Base-by-base conservation (phyloP, 2,113 vertebrate genomes). In the Platycercus adscitus region DNA sequence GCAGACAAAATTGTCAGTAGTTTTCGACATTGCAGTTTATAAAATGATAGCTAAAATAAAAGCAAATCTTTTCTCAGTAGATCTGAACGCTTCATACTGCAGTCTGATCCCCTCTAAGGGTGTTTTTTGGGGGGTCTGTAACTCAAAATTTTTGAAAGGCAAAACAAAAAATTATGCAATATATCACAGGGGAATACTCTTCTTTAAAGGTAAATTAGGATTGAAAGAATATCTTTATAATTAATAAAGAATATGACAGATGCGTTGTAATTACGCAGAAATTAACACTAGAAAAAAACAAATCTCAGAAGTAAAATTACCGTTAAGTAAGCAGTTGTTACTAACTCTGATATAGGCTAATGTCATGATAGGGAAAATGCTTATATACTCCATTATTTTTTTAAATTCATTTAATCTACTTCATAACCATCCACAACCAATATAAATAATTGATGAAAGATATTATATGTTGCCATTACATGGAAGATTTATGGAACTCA, bases 251-350 rank as follows among this genome's bases (percentile, higher is more conserved):
- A 49, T 41, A 78, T 25, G 49, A 77, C 35, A 86, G 56, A 46
- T 83, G 47, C 2, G 5, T 28, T 83, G 50, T 44, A 70, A 58
- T 71, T 91, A 81, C 2, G 2, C 20, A 19, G 92, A 86, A 83
- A 6, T 31, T 23, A 81, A 6, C 44, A 66, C 88, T 73, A 80
- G 63, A 86, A 95, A 95, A 11, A 7, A 63, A 21, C 69, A 84
- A 91, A 66, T 81, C 86, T 91, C 87, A 28, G 41, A 86, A 72
- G 80, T 61, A 69, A 90, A 88, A 92, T 78, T 78, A 83, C 25
- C 55, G 33, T 66, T 88, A 92, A 76, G 33, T 82, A 37, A 73
- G 73, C 20, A 28, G 10, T 70, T 72, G 14, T 77, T 91, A 69
- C 41, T 64, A 60, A 61, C 8, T 83, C 33, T 78, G 64, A 49